Base-by-base conservation (phyloP, 2,797 vertebrate species). In the Rhincodon typus region DNA sequence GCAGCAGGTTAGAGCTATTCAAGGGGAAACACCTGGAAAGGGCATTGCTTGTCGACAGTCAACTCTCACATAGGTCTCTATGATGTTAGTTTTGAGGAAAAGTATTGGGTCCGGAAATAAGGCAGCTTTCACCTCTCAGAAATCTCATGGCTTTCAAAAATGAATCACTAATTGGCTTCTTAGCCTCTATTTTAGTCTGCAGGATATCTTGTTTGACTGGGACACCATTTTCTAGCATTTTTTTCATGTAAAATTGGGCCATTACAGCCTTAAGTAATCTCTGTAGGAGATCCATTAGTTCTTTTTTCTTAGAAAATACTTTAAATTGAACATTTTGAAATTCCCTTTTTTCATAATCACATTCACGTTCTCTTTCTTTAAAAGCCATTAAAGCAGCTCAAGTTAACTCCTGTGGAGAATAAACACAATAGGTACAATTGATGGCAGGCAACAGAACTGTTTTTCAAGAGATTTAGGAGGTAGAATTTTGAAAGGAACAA, bases 401-500 rank as follows among this genome's bases (percentile, higher is more conserved):
- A 38, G 57, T 66, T 23, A n/a, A 91, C 62, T 8, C 62, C 90
- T 62, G 42, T 93, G 62, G 90, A 69, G 90, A 93, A 69, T 42
- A 93, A 93, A 38, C 23, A 25, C 90, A 93, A 93, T 69, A 25
- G 90, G 19, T 69, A 42, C 10, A 93, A 93, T 42, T 7, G 62
- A 21, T 93, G 19, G 38, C n/a, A 93, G 90, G 90, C 34, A 42
- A 42, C 62, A 93, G 21, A 91, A 69, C 66, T 42, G 90, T 62
- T 69, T 69, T 93, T 93, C 12, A n/a, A 93, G 7, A 5, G 88
- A 67, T 57, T n/a, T 91, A 91, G 34, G 34, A 21, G 15, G 57
- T 62, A 91, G 90, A n/a, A 38, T 69, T 93, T 38, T 69, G 90
- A 93, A 93, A 93, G n/a, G n/a, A 93, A 93, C 66, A 42, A 42